phyloP scores from a whole-genome alignment of 2,113 vertebrate genomes.

The Poeciliopsis turrubarensis region DNA sequence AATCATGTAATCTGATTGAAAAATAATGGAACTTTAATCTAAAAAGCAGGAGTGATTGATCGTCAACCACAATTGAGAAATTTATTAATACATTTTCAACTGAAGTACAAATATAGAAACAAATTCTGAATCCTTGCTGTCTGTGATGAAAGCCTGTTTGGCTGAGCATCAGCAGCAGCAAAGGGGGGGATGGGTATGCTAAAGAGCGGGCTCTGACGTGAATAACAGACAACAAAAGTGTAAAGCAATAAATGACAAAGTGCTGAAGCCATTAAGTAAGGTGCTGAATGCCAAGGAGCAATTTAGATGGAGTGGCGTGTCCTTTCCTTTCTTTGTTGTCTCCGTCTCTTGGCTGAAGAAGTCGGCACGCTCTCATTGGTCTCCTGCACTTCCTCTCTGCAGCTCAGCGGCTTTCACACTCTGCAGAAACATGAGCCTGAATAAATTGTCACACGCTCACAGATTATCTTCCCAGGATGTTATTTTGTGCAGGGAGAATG shows the following conservation, averaged over 20 bases:
- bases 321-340: conserved; percentile 36
- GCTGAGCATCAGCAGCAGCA: not conserved
- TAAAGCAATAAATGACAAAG: conserved; percentile 15
- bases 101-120: not conserved
- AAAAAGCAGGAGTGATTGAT: not conserved
- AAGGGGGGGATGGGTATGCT: not conserved
- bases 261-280: conserved; percentile 5
- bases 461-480: conserved; percentile 80
- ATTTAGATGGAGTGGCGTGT: conserved; percentile 38
- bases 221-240: conserved; percentile 27
- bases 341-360: conserved; percentile 52
- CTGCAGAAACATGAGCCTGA: conserved; percentile 78
- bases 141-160: not conserved
- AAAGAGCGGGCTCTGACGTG: conserved; percentile 21
- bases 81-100: not conserved
- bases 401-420: conserved; percentile 69
- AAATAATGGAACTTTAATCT: not conserved
- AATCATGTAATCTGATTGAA: not conserved
- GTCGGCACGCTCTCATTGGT: conserved; percentile 45
- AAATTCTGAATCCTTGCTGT: not conserved
- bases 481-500: conserved; percentile 77
- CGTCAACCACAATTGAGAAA: not conserved
- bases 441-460: conserved; percentile 79
- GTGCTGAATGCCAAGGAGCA: conserved; percentile 26
- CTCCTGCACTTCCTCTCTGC: conserved; percentile 64